Evolutionary conservation across 2,888 invertebrate genomes (phyloP), one percentile per base, ranked within the genome.

Genomic region (Drosophila melanocephala): DNA sequence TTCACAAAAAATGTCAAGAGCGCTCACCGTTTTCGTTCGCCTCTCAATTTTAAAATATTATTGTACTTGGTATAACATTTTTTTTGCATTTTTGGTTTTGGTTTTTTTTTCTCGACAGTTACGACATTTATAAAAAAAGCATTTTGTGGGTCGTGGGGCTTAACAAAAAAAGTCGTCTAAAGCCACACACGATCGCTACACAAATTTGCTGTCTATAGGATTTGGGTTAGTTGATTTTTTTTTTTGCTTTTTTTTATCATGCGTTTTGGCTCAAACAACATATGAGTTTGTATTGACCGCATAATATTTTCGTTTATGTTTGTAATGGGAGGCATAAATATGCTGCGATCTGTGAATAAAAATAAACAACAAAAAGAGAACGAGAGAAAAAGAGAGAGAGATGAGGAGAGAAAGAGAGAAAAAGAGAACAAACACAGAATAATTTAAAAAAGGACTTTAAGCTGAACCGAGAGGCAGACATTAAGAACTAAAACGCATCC

Each of bases 291-390:
- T 87, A 83, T 92, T 92, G 84, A 92, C 92, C 79, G 92, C 91
- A 85, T 91, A 92, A 86, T 92, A 92, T 86, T 92, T 92, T 89
- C 91, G 92, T 81, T 87, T 92, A 79, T 82, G 83, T 83, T 87
- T 91, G 57, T 89, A 87, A 84, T 91, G 90, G 84, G 91, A 87
- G 75, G 90, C 91, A 91, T 92, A 92, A 86, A 92, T 89, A 90
- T 92, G 92, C 81, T 92, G 92, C 80, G 83, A 92, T 92, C 92
- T 92, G 92, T 69, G 87, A 88, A 86, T 83, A 75, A 83, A 77
- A 80, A 77, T 79, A 76, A 76, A 76, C 66, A 84, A 79, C 71
- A 79, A 51, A 74, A 69, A 76, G 67, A 84, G 65, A 83, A 59
- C 66, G 50, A 77, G 75, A 78, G 62, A 67, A 37, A 56, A 26